Percentiles rank a stretch among this genome's conserved stretches.
Evolutionary conservation across 2,888 invertebrate genomes (phyloP).

Genomic region (Plebejus anna): DNA sequence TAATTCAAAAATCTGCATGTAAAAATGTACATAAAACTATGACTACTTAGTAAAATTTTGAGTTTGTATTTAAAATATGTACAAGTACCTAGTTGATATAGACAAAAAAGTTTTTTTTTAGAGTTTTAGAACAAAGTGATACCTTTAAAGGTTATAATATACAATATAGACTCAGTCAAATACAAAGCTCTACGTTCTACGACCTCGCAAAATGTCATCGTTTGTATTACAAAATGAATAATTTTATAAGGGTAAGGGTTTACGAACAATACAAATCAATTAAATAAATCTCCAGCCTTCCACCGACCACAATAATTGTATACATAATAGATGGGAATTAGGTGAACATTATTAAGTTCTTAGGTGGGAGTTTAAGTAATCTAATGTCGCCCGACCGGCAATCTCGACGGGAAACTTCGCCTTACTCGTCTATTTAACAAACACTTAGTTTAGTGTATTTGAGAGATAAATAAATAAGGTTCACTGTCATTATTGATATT

Average conservation of each 20-base stretch:
- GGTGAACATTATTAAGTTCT: constrained; percentile 23
- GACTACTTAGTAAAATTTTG: too few relatives aligned
- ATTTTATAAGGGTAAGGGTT: not conserved
- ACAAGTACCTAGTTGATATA: too few relatives aligned
- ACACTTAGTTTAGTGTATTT: constrained; percentile 29
- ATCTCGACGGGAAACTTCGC: constrained; percentile 31
- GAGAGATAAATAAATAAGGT: constrained; percentile 22
- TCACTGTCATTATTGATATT: not conserved
- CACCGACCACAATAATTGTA: not conserved
- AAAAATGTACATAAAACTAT: too few relatives aligned
- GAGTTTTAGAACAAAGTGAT: too few relatives aligned
- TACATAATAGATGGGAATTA: constrained; percentile 6
- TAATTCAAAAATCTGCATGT: too few relatives aligned
- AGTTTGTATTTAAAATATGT: too few relatives aligned
- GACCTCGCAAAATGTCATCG: not conserved
- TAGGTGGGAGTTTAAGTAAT: constrained; percentile 29
- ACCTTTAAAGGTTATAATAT: too few relatives aligned
- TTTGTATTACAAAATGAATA: not conserved
- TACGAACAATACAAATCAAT: not conserved
- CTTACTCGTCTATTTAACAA: constrained; percentile 32
- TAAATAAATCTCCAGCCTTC: constrained; percentile 8
- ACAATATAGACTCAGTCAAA: not conserved
- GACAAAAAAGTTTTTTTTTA: too few relatives aligned
- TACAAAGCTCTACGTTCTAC: not conserved
- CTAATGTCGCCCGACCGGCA: constrained; percentile 26